Percentiles rank a stretch among this genome's conserved stretches.
Evolutionary conservation across 2,113 vertebrate genomes (phyloP).

Genomic region (cat (Felis catus)): DNA sequence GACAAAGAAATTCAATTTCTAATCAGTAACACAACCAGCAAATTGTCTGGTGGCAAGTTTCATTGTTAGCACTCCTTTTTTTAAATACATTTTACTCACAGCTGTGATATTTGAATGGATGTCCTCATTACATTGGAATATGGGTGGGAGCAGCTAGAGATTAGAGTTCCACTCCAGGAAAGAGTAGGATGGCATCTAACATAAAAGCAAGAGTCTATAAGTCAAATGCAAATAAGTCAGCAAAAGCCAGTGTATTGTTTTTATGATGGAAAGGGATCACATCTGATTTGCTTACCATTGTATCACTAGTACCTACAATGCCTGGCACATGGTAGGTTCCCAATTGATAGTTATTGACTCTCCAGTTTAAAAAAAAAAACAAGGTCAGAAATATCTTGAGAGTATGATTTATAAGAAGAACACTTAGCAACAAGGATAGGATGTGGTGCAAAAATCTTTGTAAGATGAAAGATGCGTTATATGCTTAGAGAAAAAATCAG

Average conservation of each 20-base stretch:
- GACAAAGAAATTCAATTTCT: slow-evolving; percentile 44
- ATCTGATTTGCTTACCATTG: not conserved
- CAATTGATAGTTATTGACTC: not conserved
- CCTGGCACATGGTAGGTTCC: not conserved
- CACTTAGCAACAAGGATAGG: not conserved
- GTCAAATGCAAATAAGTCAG: not conserved
- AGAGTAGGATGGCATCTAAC: not conserved
- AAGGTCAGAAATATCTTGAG: not conserved
- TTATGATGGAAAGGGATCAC: not conserved
- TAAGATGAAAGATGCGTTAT: not conserved
- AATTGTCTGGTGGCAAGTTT: not conserved
- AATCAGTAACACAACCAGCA: not conserved
- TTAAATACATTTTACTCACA: not conserved
- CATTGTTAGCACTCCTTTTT: not conserved
- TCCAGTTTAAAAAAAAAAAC: not conserved
- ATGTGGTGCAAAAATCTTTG: not conserved
- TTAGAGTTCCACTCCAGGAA: not conserved
- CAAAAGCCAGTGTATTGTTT: not conserved
- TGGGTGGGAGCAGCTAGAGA: not conserved
- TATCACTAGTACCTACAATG: not conserved
- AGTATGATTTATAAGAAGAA: not conserved
- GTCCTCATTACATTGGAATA: not conserved
- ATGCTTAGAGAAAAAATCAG: not conserved
- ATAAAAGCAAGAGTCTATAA: not conserved
- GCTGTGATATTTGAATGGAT: not conserved